Percentiles rank a stretch among this genome's conserved stretches.
phyloP scores from a whole-genome alignment of 2,113 vertebrate species.

The Syrmaticus mikado region DNA sequence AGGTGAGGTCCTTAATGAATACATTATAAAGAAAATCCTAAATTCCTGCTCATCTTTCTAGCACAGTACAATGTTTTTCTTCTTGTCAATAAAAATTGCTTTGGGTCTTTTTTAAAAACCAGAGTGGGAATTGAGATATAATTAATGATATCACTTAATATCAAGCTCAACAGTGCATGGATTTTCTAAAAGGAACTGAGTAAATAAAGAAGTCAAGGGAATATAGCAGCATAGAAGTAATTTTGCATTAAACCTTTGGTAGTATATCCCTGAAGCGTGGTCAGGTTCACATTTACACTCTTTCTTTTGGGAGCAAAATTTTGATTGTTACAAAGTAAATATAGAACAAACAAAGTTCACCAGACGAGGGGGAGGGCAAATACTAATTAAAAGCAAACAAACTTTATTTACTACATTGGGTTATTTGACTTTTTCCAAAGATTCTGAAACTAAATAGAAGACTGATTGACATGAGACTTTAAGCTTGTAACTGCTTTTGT shows the following conservation, averaged over 20 bases:
- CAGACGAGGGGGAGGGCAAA: neutral
- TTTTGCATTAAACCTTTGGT: conserved; percentile 14
- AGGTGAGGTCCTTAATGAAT: conserved; percentile 84
- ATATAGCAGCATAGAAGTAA: conserved; percentile 2
- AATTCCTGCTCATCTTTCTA: conserved; percentile 46
- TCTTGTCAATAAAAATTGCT: conserved; percentile 41
- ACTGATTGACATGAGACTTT: neutral
- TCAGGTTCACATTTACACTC: neutral
- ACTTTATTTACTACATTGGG: neutral
- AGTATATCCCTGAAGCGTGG: neutral
- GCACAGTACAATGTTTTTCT: conserved; percentile 5
- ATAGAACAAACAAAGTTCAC: neutral
- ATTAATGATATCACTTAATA: conserved; percentile 17
- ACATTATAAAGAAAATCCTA: conserved; percentile 24
- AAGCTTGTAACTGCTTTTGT: neutral
- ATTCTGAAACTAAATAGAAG: neutral
- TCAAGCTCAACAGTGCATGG: neutral
- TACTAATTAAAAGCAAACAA: conserved; percentile 3
- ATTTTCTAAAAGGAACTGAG: conserved; percentile 28
- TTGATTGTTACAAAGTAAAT: neutral
- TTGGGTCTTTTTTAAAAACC: conserved; percentile 35
- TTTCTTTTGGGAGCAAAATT: neutral
- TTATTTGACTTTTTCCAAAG: neutral
- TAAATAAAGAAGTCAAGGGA: conserved; percentile 37
- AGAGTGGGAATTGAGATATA: neutral